Percentiles rank a stretch among this genome's conserved stretches.
Evolutionary conservation across 2,888 invertebrate species (phyloP).

Genomic region (Eupithecia dodoneata): DNA sequence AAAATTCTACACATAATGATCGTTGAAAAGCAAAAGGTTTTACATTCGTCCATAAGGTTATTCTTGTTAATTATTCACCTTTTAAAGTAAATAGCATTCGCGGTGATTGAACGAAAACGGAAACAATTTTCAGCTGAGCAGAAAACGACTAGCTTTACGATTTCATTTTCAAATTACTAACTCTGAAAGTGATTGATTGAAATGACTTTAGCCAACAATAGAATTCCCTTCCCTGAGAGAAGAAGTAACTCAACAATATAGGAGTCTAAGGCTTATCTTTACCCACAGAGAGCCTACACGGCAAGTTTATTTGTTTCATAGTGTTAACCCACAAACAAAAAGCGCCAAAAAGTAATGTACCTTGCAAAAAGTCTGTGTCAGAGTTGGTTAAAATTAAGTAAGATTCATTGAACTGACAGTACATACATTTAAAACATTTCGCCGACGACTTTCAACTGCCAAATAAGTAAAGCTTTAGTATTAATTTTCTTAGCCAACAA

Average conservation of each 20-base stretch:
- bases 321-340: neutral
- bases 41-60: neutral
- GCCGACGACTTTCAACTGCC: neutral
- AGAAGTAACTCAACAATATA: neutral
- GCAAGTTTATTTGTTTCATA: neutral
- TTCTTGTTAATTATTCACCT: neutral
- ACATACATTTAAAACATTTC: neutral
- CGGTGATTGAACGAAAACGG: constrained; percentile 5
- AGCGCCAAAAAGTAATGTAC: neutral
- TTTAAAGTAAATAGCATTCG: neutral
- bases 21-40: neutral
- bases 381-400: neutral
- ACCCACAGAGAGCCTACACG: neutral
- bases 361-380: neutral
- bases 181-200: constrained; percentile 1
- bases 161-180: neutral
- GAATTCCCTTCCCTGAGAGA: neutral
- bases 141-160: neutral
- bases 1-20: neutral
- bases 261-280: neutral
- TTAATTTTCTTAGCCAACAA: constrained; percentile 12
- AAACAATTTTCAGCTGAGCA: neutral
- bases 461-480: constrained; percentile 14
- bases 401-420: neutral
- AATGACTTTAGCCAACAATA: neutral